Conservation (phyloP, 2,113 vertebrate genomes). For the Clarias gariepinus region DNA sequence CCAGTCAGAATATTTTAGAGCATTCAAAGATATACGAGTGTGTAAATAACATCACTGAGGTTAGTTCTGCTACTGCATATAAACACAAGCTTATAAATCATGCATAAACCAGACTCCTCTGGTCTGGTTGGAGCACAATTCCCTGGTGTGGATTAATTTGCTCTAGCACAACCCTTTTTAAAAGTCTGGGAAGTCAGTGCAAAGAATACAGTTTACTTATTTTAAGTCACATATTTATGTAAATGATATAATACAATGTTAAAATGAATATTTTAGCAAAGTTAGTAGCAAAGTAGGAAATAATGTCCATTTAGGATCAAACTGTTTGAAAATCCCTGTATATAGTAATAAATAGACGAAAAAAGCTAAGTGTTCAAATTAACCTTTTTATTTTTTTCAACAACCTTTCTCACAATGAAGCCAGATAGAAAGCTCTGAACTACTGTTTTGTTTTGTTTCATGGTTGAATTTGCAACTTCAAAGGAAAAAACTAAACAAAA, state of each 20-base stretch:
- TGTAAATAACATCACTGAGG: background rate
- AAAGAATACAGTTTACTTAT: background rate
- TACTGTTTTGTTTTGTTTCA: slow-evolving; percentile 48
- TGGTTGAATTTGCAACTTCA: slow-evolving; percentile 60
- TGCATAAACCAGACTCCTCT: background rate
- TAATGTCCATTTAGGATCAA: background rate
- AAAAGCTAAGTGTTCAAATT: slow-evolving; percentile 5
- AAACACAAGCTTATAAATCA: background rate
- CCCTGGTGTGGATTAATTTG: background rate
- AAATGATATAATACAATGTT: no score
- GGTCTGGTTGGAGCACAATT: background rate
- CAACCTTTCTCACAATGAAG: slow-evolving; percentile 76
- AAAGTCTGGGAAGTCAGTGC: background rate
- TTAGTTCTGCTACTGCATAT: background rate
- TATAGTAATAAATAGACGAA: background rate
- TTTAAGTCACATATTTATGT: background rate
- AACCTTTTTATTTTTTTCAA: slow-evolving; percentile 66
- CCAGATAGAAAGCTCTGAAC: slow-evolving; percentile 66
- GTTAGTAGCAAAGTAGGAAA: background rate
- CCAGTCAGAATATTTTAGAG: no score
- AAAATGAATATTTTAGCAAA: background rate
- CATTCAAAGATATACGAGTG: background rate
- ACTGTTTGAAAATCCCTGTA: no score
- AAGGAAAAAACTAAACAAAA: slow-evolving; percentile 42
- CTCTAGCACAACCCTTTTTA: background rate